phyloP scores from a whole-genome alignment of 2,888 invertebrate genomes.

The Seladonia tumulorum region DNA sequence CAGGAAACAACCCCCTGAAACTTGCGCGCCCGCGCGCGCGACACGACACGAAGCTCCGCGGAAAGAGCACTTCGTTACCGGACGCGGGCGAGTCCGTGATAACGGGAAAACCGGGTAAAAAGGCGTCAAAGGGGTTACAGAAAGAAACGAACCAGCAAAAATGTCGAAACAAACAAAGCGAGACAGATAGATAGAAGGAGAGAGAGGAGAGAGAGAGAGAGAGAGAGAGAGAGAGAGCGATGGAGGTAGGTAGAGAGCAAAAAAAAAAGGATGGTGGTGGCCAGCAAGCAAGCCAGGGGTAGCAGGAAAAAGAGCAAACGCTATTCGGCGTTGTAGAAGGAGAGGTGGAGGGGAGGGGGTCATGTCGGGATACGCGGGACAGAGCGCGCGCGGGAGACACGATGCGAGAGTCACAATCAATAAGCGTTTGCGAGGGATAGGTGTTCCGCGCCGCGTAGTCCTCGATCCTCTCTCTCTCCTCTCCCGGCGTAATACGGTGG shows the following conservation, averaged over 20 bases:
- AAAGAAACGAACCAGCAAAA: background rate
- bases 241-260: background rate
- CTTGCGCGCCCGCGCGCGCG: background rate
- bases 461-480: constrained; percentile 67
- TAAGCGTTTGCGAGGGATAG: constrained; percentile 79
- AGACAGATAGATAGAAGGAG: background rate
- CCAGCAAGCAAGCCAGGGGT: background rate
- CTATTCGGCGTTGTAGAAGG: background rate
- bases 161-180: background rate
- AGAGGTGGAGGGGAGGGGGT: background rate
- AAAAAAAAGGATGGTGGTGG: background rate
- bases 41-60: background rate
- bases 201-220: no score
- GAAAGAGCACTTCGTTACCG: background rate
- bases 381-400: constrained; percentile 48
- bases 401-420: constrained; percentile 80
- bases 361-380: constrained; percentile 12
- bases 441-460: constrained; percentile 65
- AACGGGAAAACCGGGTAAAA: background rate
- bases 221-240: background rate
- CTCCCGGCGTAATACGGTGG: constrained; percentile 62
- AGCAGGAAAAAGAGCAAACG: background rate
- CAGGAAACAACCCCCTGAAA: background rate
- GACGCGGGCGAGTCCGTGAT: background rate
- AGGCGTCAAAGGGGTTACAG: background rate